Evolutionary conservation across 2,888 invertebrate genomes (phyloP).

Genomic region (Amblyteles armatorius): DNA sequence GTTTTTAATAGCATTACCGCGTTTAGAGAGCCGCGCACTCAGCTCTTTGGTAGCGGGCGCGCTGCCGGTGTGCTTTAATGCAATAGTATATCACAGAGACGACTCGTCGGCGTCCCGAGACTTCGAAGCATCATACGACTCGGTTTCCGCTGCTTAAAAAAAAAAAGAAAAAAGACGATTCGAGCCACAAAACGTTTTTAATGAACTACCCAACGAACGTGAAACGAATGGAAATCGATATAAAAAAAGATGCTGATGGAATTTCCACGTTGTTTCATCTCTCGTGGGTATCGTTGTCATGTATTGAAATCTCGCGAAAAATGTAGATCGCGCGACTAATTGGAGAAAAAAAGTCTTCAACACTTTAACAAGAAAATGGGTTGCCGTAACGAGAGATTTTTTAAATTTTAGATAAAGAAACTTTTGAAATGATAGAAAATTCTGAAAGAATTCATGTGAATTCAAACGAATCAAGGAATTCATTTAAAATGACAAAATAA

Average conservation of each 20-base stretch:
- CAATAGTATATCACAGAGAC: conserved; percentile 36
- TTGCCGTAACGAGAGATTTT: no score
- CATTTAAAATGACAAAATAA: no score
- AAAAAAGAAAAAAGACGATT: neutral
- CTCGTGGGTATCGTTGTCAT: neutral
- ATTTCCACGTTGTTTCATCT: neutral
- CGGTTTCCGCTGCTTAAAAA: neutral
- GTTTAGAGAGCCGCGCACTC: conserved; percentile 56
- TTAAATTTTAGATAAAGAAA: no score
- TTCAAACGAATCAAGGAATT: no score
- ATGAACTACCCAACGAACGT: neutral
- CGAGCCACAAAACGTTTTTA: neutral
- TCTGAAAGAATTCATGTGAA: no score
- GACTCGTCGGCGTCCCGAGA: conserved; percentile 30
- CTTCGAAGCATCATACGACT: conserved; percentile 22
- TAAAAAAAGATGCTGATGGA: conserved; percentile 23
- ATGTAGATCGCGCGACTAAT: neutral
- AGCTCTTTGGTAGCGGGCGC: conserved; percentile 50
- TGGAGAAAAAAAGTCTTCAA: neutral
- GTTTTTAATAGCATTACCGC: conserved; percentile 65
- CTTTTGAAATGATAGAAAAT: no score
- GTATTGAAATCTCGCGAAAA: neutral
- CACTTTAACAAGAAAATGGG: no score
- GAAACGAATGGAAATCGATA: neutral
- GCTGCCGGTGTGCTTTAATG: conserved; percentile 31